A percentile compares a stretch with the other conserved stretches of the same genome.
These are phyloP conservation scores for Cheilosia soror DNA, from an alignment of 2,888 invertebrate species.

Conservation along the genomic window DNA sequence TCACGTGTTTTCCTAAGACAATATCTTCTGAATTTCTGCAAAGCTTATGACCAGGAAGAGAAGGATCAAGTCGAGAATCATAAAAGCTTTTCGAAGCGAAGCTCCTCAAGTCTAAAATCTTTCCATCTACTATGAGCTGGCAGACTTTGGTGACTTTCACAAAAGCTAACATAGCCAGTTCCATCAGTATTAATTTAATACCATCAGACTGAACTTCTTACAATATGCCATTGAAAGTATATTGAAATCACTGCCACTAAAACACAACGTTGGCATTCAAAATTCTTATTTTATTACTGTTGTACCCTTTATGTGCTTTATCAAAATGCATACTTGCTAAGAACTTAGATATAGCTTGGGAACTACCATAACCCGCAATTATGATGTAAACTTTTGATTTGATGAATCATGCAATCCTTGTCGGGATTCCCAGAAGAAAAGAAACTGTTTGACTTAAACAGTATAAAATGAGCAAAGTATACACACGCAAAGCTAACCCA, in stretches of 20 bases:
- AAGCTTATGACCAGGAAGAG: too few species aligned
- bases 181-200: background rate
- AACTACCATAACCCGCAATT: background rate
- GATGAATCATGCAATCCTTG: constrained; percentile 63
- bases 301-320: background rate
- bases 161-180: too few species aligned
- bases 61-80: too few species aligned
- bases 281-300: constrained; percentile 46
- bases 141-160: too few species aligned
- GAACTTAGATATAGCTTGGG: background rate
- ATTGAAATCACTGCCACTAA: constrained; percentile 42
- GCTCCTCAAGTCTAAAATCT: too few species aligned
- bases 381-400: constrained; percentile 44
- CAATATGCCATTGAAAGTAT: background rate
- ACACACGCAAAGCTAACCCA: background rate
- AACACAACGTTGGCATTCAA: constrained; percentile 29
- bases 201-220: constrained; percentile 25
- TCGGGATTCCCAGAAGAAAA: constrained; percentile 29
- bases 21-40: too few species aligned
- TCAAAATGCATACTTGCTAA: background rate
- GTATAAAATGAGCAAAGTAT: constrained; percentile 45
- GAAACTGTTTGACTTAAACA: constrained; percentile 58
- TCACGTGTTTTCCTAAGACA: too few species aligned
- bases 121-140: too few species aligned
- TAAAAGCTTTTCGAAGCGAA: too few species aligned